phyloP scores from a whole-genome alignment of 1,140 invertebrate genomes.

The Carposina sasakii region DNA sequence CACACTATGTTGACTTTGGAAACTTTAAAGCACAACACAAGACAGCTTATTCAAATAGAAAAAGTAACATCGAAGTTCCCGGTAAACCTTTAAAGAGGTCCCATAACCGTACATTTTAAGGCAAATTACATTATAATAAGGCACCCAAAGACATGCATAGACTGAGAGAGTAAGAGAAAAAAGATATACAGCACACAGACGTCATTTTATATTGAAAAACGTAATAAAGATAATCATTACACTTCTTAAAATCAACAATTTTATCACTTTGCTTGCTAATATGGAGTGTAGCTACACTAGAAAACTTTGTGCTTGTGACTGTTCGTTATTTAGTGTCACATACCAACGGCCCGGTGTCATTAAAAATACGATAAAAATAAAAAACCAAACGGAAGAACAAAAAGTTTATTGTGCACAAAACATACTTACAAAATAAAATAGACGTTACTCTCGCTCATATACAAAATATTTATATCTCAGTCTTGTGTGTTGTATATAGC shows the following conservation, averaged over 20 bases:
- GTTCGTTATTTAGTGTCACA: no score
- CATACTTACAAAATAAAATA: conserved; percentile 60
- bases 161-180: conserved; percentile 49
- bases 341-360: conserved; percentile 19
- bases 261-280: conserved; percentile 52
- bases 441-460: conserved; percentile 40
- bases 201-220: conserved; percentile 17
- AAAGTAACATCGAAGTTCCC: no score
- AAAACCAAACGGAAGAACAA: conserved; percentile 12
- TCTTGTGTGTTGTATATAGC: conserved; percentile 71
- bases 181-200: conserved; percentile 53
- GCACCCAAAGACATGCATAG: conserved; percentile 31
- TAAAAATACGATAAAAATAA: conserved; percentile 18
- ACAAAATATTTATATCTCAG: no score
- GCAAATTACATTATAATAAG: no score
- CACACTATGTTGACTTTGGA: no score
- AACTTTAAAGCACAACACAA: no score
- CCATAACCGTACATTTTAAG: no score
- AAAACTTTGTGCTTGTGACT: no score
- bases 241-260: no score
- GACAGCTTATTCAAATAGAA: no score
- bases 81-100: no score
- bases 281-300: not conserved
- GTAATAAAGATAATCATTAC: conserved; percentile 4
- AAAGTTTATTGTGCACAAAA: conserved; percentile 69